Base-by-base conservation (phyloP, 1,140 invertebrate genomes). In the Psilanteris sp. region DNA sequence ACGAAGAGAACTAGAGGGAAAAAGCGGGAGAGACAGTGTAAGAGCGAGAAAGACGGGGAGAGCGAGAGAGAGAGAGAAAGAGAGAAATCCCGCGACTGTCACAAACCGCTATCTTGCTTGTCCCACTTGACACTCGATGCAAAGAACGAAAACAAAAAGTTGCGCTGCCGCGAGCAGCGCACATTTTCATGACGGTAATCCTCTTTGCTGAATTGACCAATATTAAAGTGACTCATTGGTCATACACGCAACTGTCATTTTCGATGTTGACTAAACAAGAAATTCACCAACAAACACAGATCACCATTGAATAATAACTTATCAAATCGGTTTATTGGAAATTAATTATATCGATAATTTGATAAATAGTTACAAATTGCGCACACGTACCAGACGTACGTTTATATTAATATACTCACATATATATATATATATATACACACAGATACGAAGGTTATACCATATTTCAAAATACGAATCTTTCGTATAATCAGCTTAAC, bases 71-170 rank as follows among this genome's bases (percentile, higher is more conserved):
- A n/a, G n/a, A n/a, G 11, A 31, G 34, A 29, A 34, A 39, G 18
- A 9, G 26, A 16, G 48, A 72, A 62, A 68, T 44, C 18, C 46
- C 14, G 43, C 29, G 22, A 39, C 31, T 62, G 37, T 74, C 61
- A 41, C 46, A 48, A 67, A 44, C 31, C 22, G 52, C 32, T 61
- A 36, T 64, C 70, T 50, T 41, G 57, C 43, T 62, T 59, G 64
- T 75, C 57, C 72, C 64, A 76, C 72, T 70, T 76, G 72, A 76
- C 72, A 70, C 50, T 64, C 36, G 48, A 52, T 59, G 64, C 62
- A 70, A 68, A 34, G 57, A 70, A 76, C 52, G 50, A 59, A 68
- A 68, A 59, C 72, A 76, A 67, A 66, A 67, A 68, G 55, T 31
- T 16, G 44, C 31, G 59, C 26, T 59, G 13, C 29, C 29, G 22